Conservation (phyloP, 1,140 invertebrate genomes). For the Drosophila burlai region DNA sequence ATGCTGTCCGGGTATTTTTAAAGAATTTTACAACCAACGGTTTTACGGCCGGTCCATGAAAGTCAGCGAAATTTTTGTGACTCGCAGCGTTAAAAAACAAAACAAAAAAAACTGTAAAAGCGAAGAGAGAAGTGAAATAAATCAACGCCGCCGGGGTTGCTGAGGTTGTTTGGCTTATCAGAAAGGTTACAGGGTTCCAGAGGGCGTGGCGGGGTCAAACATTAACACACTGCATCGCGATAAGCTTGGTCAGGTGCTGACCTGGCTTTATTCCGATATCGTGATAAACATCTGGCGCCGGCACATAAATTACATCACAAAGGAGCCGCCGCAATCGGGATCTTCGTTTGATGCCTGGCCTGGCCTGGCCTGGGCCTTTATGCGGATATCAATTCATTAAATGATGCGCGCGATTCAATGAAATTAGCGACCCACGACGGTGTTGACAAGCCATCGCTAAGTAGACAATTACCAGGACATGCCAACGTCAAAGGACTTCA, state of each 20-base stretch:
- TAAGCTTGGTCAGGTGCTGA: slow-evolving; percentile 54
- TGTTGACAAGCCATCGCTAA: slow-evolving; percentile 52
- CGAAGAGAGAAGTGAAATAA: slow-evolving; percentile 51
- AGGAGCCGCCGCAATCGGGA: slow-evolving; percentile 22
- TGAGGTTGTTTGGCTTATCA: slow-evolving; percentile 61
- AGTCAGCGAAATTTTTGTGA: slow-evolving; percentile 54
- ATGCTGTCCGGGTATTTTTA: slow-evolving; percentile 28
- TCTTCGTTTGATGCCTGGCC: slow-evolving; percentile 58
- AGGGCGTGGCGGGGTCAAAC: slow-evolving; percentile 16
- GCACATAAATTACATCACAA: slow-evolving; percentile 65
- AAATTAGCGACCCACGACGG: slow-evolving; percentile 51
- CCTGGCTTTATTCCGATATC: slow-evolving; percentile 23
- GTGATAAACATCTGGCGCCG: slow-evolving; percentile 63
- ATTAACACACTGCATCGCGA: slow-evolving; percentile 45
- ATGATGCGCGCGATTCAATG: slow-evolving; percentile 62
- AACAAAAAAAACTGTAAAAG: slow-evolving; percentile 33
- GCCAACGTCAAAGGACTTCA: slow-evolving; percentile 66
- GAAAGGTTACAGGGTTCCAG: slow-evolving; percentile 32
- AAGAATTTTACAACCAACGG: slow-evolving; percentile 7
- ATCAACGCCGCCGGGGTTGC: slow-evolving; percentile 53
- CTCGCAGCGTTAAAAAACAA: slow-evolving; percentile 34
- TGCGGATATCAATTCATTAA: slow-evolving; percentile 79
- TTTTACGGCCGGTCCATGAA: slow-evolving; percentile 41
- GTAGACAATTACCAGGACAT: slow-evolving; percentile 50
- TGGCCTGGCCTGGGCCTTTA: slow-evolving; percentile 7